Evolutionary conservation across 2,113 vertebrate species (phyloP), one percentile per base, ranked within the genome.

Genomic region (Rostratula benghalensis): DNA sequence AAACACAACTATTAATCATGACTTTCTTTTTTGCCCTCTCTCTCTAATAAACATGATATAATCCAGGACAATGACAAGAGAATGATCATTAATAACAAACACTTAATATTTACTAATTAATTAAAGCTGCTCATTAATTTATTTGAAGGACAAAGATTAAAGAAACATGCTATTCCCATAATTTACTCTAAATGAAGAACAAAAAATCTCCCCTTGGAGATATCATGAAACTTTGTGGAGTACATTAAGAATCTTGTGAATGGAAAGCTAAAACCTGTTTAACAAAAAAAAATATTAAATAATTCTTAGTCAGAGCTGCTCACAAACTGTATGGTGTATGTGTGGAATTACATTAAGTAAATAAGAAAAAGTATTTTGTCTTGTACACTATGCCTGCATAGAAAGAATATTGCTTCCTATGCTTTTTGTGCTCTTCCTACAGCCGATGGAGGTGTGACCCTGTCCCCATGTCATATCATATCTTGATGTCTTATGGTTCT

Each of bases 1-100:
- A 87, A 90, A 89, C 76, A 89, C 68, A 89, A 11, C 33, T 21
- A 74, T 92, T 80, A 90, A 87, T 88, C 79, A 86, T 8, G 17
- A 19, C 12, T 94, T 74, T 10, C 27, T 87, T 89, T 64, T 70
- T 70, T 85, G 63, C 30, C 18, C 27, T 18, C 22, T 48, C 46
- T 1, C 53, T 87, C 23, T 53, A 79, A 71, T 73, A 53, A 96
- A 45, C 33, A 48, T 15, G 63, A 77, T 90, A 81, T 51, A 81
- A 56, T 68, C 41, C 73, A 92, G 76, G 13, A 78, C 76, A 93
- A 70, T 89, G 83, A 81, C 35, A 95, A 77, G 51, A 35, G 41
- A 81, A 83, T 78, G 10, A 56, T 35, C 50, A 51, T 89, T 87
- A 92, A 67, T 86, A 88, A 86, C 23, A 86, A 93, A 88, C 37